Conservation (phyloP, 2,797 vertebrate genomes). For the Triplophysa bombifrons region DNA sequence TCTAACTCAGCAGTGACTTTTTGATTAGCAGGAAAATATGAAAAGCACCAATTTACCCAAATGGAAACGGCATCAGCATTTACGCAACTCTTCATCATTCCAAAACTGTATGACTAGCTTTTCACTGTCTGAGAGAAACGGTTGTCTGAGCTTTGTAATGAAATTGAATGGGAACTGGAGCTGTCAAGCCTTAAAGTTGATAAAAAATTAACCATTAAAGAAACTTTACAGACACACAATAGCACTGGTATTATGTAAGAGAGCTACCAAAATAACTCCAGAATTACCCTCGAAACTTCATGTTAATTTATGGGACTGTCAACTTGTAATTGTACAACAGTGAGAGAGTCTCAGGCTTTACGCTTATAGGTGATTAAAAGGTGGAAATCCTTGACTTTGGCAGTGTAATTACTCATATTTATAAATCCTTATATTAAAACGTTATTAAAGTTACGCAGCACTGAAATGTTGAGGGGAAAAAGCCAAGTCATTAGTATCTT, state of each 20-base stretch:
- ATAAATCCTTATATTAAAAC: neutral
- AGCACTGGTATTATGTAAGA: slow-evolving; percentile 21
- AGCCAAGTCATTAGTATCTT: no score
- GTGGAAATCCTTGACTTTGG: neutral
- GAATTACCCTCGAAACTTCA: slow-evolving; percentile 11
- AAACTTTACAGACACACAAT: no score
- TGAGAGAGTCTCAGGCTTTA: neutral
- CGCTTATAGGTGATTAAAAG: neutral
- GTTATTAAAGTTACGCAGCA: neutral
- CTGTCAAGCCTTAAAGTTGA: neutral
- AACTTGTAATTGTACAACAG: neutral
- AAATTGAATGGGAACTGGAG: neutral
- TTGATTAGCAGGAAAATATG: neutral
- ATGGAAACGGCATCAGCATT: neutral
- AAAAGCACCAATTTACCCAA: neutral
- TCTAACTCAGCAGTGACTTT: slow-evolving; percentile 17
- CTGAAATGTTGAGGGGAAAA: no score
- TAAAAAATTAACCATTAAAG: neutral
- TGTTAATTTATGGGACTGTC: neutral
- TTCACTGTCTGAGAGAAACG: neutral
- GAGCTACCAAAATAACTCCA: neutral
- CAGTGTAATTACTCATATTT: neutral
- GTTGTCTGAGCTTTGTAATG: neutral
- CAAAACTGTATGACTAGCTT: neutral
- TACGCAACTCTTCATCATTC: neutral